A percentile compares a stretch with the other conserved stretches of the same genome.
Conservation (phyloP, 2,797 vertebrate genomes). For the Arrhamphus sclerolepis region DNA sequence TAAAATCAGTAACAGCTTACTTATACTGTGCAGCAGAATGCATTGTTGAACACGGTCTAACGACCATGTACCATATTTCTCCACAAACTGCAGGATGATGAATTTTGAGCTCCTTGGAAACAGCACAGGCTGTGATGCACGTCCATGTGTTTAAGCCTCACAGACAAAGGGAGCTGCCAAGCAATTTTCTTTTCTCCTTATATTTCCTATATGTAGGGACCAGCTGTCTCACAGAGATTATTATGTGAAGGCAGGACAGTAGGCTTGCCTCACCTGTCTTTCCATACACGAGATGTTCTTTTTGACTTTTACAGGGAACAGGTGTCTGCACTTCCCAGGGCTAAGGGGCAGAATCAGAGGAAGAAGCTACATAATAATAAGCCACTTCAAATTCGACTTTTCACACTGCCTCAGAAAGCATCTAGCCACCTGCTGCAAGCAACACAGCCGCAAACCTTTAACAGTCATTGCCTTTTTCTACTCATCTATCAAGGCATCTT, state of each 20-base stretch:
- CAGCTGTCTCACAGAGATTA: conserved; percentile 55
- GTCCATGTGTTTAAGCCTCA: conserved; percentile 48
- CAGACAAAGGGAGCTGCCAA: conserved; percentile 52
- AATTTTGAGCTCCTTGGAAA: conserved; percentile 36
- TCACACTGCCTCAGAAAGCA: conserved; percentile 25
- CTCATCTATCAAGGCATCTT: neutral
- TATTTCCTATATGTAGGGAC: conserved; percentile 28
- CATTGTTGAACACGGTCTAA: conserved; percentile 8
- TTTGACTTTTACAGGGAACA: conserved; percentile 46
- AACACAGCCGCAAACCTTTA: neutral
- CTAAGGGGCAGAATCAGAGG: conserved; percentile 43
- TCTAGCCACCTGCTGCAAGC: conserved; percentile 20
- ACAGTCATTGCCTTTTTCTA: neutral
- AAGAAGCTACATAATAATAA: conserved; percentile 40
- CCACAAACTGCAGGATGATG: conserved; percentile 14
- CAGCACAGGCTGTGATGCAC: conserved; percentile 26
- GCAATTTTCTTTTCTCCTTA: conserved; percentile 42
- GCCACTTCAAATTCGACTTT: conserved; percentile 53
- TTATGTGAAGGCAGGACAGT: conserved; percentile 41
- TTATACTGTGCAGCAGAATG: conserved; percentile 23
- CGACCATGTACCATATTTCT: conserved; percentile 19
- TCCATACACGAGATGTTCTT: conserved; percentile 38
- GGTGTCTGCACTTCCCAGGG: conserved; percentile 38
- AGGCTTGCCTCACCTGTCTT: conserved; percentile 51
- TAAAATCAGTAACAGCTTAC: conserved; percentile 32